Conservation (phyloP, 2,888 invertebrate species). For the Platerodrilus igneus region DNA sequence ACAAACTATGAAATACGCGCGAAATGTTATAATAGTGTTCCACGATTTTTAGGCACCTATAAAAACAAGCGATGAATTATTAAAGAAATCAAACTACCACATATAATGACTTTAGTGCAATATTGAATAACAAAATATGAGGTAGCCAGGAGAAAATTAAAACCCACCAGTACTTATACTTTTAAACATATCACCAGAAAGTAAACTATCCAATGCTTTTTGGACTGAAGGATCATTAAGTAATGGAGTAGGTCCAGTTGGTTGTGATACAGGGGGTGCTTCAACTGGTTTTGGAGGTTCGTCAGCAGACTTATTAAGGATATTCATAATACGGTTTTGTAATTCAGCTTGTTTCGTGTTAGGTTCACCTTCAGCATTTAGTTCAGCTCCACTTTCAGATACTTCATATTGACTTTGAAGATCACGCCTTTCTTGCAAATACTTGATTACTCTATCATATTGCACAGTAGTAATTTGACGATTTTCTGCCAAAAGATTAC, state of each 20-base stretch:
- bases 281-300: constrained; percentile 39
- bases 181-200: constrained; percentile 56
- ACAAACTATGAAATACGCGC: too few species aligned
- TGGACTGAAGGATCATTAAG: constrained; percentile 73
- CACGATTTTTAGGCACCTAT: too few species aligned
- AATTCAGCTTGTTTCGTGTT: constrained; percentile 63
- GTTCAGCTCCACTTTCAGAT: constrained; percentile 60
- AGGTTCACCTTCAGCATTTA: constrained; percentile 45
- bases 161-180: constrained; percentile 43
- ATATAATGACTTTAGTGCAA: too few species aligned
- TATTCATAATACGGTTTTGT: constrained; percentile 73
- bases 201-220: constrained; percentile 69
- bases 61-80: too few species aligned
- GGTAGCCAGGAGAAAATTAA: too few species aligned
- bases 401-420: constrained; percentile 71
- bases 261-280: constrained; percentile 32
- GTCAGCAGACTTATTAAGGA: constrained; percentile 57
- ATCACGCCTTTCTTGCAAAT: constrained; percentile 69
- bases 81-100: too few species aligned
- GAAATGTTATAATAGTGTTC: too few species aligned
- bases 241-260: constrained; percentile 46
- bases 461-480: constrained; percentile 70
- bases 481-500: constrained; percentile 80
- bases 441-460: constrained; percentile 71
- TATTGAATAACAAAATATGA: too few species aligned